These are phyloP conservation scores for Neodiprion virginianus DNA, from an alignment of 1,140 invertebrate genomes.

Conservation along the genomic window DNA sequence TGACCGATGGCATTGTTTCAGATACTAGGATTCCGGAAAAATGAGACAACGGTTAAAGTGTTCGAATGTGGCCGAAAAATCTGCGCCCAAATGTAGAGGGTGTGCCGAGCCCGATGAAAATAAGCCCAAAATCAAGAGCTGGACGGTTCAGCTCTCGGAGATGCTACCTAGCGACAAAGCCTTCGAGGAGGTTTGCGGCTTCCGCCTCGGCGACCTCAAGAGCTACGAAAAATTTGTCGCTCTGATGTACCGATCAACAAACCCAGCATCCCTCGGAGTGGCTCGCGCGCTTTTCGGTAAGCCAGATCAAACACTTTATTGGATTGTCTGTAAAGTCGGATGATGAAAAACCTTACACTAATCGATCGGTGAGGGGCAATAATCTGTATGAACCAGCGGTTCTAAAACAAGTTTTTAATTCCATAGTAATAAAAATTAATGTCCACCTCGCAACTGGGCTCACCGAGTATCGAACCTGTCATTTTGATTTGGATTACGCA, in stretches of 20 bases:
- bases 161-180: conserved; percentile 14
- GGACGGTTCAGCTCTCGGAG: background rate
- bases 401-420: conserved; percentile 35
- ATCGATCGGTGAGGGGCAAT: conserved; percentile 13
- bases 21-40: conserved; percentile 19
- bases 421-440: conserved; percentile 16
- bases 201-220: conserved; percentile 36
- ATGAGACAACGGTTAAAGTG: conserved; percentile 17
- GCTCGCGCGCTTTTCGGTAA: conserved; percentile 80
- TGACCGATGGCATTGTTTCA: background rate
- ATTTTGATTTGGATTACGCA: too few species aligned
- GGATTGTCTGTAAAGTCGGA: conserved; percentile 31
- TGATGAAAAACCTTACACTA: conserved; percentile 20
- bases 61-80: background rate
- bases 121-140: background rate
- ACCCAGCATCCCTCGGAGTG: conserved; percentile 78
- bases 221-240: conserved; percentile 56
- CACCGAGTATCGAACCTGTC: too few species aligned
- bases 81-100: background rate
- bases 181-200: conserved; percentile 37
- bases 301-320: conserved; percentile 36
- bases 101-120: background rate
- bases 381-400: conserved; percentile 25
- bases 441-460: too few species aligned
- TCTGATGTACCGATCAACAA: conserved; percentile 72